These are phyloP conservation scores for Tolmerus cingulatus DNA, from an alignment of 2,888 invertebrate species.

Conservation along the genomic window DNA sequence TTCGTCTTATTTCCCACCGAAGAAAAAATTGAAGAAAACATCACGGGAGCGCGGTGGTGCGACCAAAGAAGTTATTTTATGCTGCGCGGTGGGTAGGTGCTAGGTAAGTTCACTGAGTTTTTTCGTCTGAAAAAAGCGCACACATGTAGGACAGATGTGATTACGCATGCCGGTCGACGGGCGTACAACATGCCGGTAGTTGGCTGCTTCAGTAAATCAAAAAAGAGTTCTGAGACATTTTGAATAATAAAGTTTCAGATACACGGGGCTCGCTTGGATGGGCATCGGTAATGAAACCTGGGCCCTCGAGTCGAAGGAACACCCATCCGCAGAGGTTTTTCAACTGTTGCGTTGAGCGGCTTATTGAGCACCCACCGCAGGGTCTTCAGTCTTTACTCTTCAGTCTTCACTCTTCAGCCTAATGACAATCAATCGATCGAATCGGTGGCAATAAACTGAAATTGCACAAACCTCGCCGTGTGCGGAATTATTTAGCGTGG, in stretches of 20 bases:
- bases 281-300: neutral
- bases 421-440: constrained; percentile 25
- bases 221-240: neutral
- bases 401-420: neutral
- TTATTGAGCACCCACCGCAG: neutral
- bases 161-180: constrained; percentile 26
- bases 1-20: neutral
- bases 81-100: neutral
- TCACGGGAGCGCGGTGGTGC: neutral
- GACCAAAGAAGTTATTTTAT: neutral
- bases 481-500: constrained; percentile 8
- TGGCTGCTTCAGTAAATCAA: constrained; percentile 3
- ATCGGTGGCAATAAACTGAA: constrained; percentile 34
- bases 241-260: constrained; percentile 12
- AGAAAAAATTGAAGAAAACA: neutral
- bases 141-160: constrained; percentile 35
- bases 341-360: neutral
- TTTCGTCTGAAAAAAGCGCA: constrained; percentile 8
- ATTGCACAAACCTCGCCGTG: constrained; percentile 5
- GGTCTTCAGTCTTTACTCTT: neutral
- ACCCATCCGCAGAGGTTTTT: neutral
- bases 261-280: neutral
- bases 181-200: neutral
- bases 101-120: neutral
- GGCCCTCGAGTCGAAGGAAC: neutral